Evolutionary conservation across 2,888 invertebrate genomes (phyloP).

Genomic region (Watsonalla cultraria): DNA sequence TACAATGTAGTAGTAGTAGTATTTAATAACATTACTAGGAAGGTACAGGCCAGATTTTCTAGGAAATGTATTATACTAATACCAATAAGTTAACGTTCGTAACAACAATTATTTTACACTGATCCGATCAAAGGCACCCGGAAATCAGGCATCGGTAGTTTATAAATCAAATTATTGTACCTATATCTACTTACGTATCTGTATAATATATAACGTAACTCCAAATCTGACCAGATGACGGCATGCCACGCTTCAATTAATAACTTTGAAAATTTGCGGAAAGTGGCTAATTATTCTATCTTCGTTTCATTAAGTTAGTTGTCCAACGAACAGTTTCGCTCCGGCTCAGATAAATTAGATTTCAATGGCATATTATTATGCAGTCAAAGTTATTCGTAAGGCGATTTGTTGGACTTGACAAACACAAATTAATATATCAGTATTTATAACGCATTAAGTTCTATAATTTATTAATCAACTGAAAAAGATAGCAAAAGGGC

Average conservation of each 20-base stretch:
- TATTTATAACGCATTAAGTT: too few species aligned
- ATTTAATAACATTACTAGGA: too few species aligned
- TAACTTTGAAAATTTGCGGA: conserved; percentile 71
- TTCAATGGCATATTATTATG: conserved; percentile 22
- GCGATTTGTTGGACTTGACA: background rate
- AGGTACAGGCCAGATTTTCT: too few species aligned
- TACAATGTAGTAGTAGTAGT: background rate
- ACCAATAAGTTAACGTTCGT: too few species aligned
- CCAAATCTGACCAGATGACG: conserved; percentile 57
- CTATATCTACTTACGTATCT: background rate
- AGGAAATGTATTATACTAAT: too few species aligned
- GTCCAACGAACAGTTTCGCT: conserved; percentile 29
- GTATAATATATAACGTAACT: conserved; percentile 3
- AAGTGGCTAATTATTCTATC: conserved; percentile 70
- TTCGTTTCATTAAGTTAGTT: conserved; percentile 58
- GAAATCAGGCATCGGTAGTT: too few species aligned
- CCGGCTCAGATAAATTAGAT: conserved; percentile 40
- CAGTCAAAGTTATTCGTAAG: conserved; percentile 20
- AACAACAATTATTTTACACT: too few species aligned
- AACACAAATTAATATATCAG: too few species aligned
- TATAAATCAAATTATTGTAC: background rate
- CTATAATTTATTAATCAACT: too few species aligned
- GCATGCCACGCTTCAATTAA: conserved; percentile 65
- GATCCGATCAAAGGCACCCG: too few species aligned
- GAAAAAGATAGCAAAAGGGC: too few species aligned